Conservation (phyloP, 2,888 invertebrate species). For the Lampropteryx suffumata region DNA sequence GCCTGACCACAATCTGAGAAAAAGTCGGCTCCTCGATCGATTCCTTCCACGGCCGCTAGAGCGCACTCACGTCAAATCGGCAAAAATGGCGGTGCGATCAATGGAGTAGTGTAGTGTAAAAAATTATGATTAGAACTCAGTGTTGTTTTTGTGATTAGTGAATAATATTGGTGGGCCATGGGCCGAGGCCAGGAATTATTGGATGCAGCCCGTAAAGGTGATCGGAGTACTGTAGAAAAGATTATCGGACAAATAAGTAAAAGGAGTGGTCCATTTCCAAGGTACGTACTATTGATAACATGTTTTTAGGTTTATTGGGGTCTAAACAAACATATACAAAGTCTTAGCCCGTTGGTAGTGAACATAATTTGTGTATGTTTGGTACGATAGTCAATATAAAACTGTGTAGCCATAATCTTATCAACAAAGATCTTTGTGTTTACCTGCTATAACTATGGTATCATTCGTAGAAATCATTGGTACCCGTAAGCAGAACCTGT, state of each 20-base stretch:
- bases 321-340: not conserved
- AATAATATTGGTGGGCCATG: slow-evolving; percentile 85
- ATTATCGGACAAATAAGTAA: slow-evolving; percentile 93
- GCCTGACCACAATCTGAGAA: slow-evolving; percentile 4
- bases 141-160: slow-evolving; percentile 79
- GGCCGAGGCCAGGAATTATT: slow-evolving; percentile 98
- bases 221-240: slow-evolving; percentile 94
- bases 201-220: slow-evolving; percentile 97
- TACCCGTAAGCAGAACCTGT: too few relatives aligned
- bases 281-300: slow-evolving; percentile 83
- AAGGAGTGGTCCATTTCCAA: slow-evolving; percentile 96
- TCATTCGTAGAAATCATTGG: too few relatives aligned
- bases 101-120: slow-evolving; percentile 85
- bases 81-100: slow-evolving; percentile 90
- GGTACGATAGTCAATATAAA: not conserved
- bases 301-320: slow-evolving; percentile 41
- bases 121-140: slow-evolving; percentile 67
- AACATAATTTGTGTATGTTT: not conserved
- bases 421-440: slow-evolving; percentile 57
- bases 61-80: slow-evolving; percentile 59
- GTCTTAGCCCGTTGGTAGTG: not conserved
- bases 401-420: slow-evolving; percentile 34
- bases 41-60: slow-evolving; percentile 70
- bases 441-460: too few relatives aligned
- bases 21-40: slow-evolving; percentile 42